phyloP scores from a whole-genome alignment of 2,113 vertebrate species.

The Alligator mississippiensis region DNA sequence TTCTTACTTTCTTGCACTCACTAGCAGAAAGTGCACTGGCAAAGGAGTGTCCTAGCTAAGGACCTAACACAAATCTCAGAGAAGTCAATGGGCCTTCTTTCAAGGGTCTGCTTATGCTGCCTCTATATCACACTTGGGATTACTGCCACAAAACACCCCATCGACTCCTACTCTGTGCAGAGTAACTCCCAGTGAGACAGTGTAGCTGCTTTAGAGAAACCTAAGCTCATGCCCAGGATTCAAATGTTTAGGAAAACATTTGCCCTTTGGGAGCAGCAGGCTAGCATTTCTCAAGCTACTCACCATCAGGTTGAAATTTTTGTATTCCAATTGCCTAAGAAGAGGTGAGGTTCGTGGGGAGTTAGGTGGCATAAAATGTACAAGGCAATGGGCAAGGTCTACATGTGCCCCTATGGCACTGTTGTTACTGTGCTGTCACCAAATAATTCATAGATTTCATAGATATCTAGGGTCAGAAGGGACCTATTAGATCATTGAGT shows the following conservation, averaged over 20 bases:
- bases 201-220: no score
- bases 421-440: no score
- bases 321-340: not conserved
- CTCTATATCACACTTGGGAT: no score
- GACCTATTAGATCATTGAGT: no score
- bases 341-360: not conserved
- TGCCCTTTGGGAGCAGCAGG: not conserved
- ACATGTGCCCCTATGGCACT: no score
- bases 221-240: no score
- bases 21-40: rapidly evolving
- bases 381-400: not conserved
- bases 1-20: not conserved
- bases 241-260: not conserved
- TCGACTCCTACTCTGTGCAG: no score
- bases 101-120: no score
- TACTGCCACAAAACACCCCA: no score
- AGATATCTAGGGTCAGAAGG: no score
- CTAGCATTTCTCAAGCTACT: not conserved
- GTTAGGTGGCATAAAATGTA: not conserved
- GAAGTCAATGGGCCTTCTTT: not conserved
- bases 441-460: no score
- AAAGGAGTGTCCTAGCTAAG: not conserved
- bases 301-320: not conserved
- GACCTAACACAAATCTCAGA: not conserved
- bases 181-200: no score